Evolutionary conservation across 1,140 invertebrate genomes (phyloP), one percentile per base, ranked within the genome.

Genomic region (Pseudomyrmex pallidus): DNA sequence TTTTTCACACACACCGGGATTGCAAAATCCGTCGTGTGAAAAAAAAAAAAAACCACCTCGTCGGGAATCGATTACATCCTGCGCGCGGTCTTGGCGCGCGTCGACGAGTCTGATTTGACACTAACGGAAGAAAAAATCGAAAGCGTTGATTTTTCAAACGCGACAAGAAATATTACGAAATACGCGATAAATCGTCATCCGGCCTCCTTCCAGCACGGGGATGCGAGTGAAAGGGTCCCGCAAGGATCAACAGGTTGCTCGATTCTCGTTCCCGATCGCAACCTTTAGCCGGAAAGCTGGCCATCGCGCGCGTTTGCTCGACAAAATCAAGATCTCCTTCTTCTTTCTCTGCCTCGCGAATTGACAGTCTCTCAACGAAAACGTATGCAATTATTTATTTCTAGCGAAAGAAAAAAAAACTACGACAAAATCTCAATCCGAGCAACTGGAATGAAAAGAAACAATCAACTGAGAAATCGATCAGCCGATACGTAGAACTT

Each of bases 201-300:
- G 35, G 22, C 54, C 46, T 57, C 17, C 44, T 83, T 46, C 35
- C 35, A 35, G 22, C 22, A 46, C 17, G n/a, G 57, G 13, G 73
- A 67, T 78, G 46, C 57, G 59, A 89, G 88, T 87, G 88, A 89
- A 89, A 89, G 88, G 88, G 74, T 82, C 64, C 70, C 35, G 7
- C 0, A 5, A 83, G 83, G 83, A 89, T 89, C 88, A 89, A 89
- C 88, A 89, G 88, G 87, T 89, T 89, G 87, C 64, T 78, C 77
- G 59, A 74, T 85, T 83, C 74, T 35, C 70, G 59, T 83, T 52
- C 63, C 57, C 50, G 85, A 68, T 46, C 80, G 84, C n/a, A n/a
- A 88, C 87, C 83, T 88, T 85, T 88, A 85, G 70, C 20, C 85
- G 15, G 82, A 83, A 87, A 84, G 84, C 74, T 64, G 74, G 74